Percentiles rank a stretch among this genome's conserved stretches.
Conservation (phyloP, 2,113 vertebrate species). For the Oxyura jamaicensis region DNA sequence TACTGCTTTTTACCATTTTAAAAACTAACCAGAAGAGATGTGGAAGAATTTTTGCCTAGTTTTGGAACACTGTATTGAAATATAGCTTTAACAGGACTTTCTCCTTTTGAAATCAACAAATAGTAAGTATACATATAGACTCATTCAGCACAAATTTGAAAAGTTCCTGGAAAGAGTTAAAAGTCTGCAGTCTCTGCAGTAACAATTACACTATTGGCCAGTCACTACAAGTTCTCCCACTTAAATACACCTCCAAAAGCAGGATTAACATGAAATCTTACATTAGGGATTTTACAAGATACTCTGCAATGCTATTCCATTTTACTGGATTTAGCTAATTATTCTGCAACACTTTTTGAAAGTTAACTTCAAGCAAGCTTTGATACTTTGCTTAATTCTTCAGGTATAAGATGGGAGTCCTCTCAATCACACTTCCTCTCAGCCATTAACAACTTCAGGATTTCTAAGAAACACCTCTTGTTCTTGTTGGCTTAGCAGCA, state of each 20-base stretch:
- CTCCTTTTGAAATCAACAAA: not conserved
- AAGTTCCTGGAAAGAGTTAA: not conserved
- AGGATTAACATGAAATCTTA: not conserved
- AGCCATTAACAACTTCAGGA: not conserved
- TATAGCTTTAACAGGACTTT: not conserved
- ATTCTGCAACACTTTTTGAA: not conserved
- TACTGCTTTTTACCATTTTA: not conserved
- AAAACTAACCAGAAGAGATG: not conserved
- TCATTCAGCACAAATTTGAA: not conserved
- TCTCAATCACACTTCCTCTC: not conserved
- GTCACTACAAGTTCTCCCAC: not conserved
- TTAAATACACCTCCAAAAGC: not conserved
- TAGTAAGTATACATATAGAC: not conserved
- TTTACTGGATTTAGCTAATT: not conserved
- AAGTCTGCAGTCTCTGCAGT: not conserved
- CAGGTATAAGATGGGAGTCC: not conserved
- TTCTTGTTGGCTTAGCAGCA: not conserved
- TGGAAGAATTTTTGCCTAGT: not conserved
- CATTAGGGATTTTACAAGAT: not conserved
- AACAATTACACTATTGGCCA: not conserved
- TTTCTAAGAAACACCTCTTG: not conserved
- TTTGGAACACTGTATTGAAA: not conserved
- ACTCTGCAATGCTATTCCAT: not conserved
- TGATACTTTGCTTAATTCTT: not conserved
- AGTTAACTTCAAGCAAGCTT: not conserved